A percentile compares a stretch with the other conserved stretches of the same genome.
Conservation (phyloP, 1,140 invertebrate species). For the Papilio polyxenes region DNA sequence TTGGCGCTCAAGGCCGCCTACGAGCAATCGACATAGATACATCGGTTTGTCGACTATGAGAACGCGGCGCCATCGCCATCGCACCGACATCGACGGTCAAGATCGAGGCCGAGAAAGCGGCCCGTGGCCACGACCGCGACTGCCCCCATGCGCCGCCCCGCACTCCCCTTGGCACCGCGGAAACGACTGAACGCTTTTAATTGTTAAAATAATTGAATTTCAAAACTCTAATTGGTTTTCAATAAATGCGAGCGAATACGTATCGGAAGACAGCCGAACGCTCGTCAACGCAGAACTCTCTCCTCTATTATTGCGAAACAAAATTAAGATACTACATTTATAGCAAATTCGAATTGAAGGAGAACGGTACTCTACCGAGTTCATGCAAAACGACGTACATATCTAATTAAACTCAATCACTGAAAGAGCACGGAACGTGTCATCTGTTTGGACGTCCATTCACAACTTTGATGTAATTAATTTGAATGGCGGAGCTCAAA, state of each 20-base stretch:
- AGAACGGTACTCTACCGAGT: conserved; percentile 46
- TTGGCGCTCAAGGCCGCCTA: conserved; percentile 77
- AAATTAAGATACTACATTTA: conserved; percentile 45
- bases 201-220: conserved; percentile 56
- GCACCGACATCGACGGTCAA: conserved; percentile 56
- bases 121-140: conserved; percentile 28
- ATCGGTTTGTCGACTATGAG: conserved; percentile 74
- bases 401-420: conserved; percentile 69
- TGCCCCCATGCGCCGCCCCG: conserved; percentile 43
- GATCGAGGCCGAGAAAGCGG: conserved; percentile 74
- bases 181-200: conserved; percentile 51
- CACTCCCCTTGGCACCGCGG: conserved; percentile 34
- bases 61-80: conserved; percentile 69
- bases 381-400: conserved; percentile 49
- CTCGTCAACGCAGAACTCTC: conserved; percentile 55
- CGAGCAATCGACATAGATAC: conserved; percentile 77
- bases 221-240: conserved; percentile 53
- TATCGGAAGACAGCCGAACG: conserved; percentile 41
- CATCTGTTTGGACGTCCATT: conserved; percentile 60
- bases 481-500: conserved; percentile 70
- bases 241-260: conserved; percentile 43
- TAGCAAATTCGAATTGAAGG: conserved; percentile 41
- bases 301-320: conserved; percentile 51
- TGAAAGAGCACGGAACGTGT: conserved; percentile 50
- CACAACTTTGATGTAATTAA: conserved; percentile 71